A percentile compares a stretch with the other conserved stretches of the same genome.
These are phyloP conservation scores for Oryzias curvinotus DNA, from an alignment of 2,113 vertebrate genomes.

Conservation along the genomic window DNA sequence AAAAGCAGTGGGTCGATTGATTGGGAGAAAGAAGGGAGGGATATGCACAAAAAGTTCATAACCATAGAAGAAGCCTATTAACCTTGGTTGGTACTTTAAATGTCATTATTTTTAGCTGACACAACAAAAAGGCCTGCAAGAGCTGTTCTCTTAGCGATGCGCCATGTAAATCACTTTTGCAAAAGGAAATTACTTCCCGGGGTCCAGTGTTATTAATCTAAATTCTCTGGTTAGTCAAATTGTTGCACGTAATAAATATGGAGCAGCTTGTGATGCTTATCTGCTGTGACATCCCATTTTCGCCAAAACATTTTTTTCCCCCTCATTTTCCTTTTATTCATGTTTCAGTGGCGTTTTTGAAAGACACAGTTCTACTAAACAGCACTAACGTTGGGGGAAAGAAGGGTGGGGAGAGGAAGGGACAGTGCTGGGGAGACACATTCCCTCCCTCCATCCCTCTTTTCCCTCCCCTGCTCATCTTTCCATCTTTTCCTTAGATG, in stretches of 20 bases:
- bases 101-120: slow-evolving; percentile 98
- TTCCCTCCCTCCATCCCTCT: slow-evolving; percentile 25
- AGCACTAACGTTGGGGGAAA: slow-evolving; percentile 57
- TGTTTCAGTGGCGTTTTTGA: slow-evolving; percentile 72
- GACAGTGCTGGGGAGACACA: slow-evolving; percentile 41
- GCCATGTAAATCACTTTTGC: slow-evolving; percentile 95
- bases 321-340: slow-evolving; percentile 63
- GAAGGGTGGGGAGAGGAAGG: slow-evolving; percentile 28
- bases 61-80: slow-evolving; percentile 87
- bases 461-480: slow-evolving; percentile 50
- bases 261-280: slow-evolving; percentile 86
- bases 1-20: slow-evolving; percentile 62
- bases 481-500: slow-evolving; percentile 59
- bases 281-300: slow-evolving; percentile 79
- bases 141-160: slow-evolving; percentile 87
- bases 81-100: slow-evolving; percentile 96
- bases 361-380: slow-evolving; percentile 80
- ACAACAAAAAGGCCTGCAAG: slow-evolving; percentile 80
- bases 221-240: slow-evolving; percentile 96
- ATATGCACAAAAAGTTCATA: slow-evolving; percentile 75
- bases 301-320: slow-evolving; percentile 62
- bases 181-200: slow-evolving; percentile 97
- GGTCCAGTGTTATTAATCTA: slow-evolving; percentile 96
- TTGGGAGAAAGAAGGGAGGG: slow-evolving; percentile 54
- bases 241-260: slow-evolving; percentile 94